phyloP scores from a whole-genome alignment of 1,140 invertebrate species.

The Drosophila triauraria region DNA sequence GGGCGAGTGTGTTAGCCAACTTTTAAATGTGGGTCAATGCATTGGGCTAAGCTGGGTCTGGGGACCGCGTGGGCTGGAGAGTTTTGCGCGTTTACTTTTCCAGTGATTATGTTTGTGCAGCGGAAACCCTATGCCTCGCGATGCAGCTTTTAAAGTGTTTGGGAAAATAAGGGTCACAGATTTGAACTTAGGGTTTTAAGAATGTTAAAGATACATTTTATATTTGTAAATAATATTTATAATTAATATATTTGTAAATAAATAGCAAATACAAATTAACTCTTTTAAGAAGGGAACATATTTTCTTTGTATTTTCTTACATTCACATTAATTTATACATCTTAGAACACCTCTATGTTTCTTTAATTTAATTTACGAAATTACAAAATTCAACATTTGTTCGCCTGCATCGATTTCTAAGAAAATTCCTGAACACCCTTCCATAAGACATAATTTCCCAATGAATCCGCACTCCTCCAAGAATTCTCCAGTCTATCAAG shows the following conservation, averaged over 20 bases:
- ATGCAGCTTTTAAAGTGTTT: neutral
- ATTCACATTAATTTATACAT: too few relatives aligned
- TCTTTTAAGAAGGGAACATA: too few relatives aligned
- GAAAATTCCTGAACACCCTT: neutral
- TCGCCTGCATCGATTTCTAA: neutral
- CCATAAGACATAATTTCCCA: neutral
- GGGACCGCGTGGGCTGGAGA: neutral
- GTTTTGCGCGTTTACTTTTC: neutral
- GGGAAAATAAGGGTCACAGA: too few relatives aligned
- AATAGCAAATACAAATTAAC: too few relatives aligned
- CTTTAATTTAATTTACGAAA: too few relatives aligned
- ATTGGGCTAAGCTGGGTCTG: conserved; percentile 23
- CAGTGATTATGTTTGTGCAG: conserved; percentile 8
- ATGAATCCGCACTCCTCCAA: conserved; percentile 18
- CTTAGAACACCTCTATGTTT: too few relatives aligned
- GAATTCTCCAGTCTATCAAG: conserved; percentile 10
- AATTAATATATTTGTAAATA: too few relatives aligned
- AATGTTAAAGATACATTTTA: too few relatives aligned
- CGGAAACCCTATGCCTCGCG: neutral
- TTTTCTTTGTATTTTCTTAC: too few relatives aligned
- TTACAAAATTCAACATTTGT: too few relatives aligned
- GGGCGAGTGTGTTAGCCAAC: conserved; percentile 17
- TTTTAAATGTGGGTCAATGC: conserved; percentile 70
- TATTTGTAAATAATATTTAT: too few relatives aligned
- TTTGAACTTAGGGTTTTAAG: neutral